Evolutionary conservation across 2,113 vertebrate genomes (phyloP), one percentile per base, ranked within the genome.

Genomic region (Phalacrocorax carbo): DNA sequence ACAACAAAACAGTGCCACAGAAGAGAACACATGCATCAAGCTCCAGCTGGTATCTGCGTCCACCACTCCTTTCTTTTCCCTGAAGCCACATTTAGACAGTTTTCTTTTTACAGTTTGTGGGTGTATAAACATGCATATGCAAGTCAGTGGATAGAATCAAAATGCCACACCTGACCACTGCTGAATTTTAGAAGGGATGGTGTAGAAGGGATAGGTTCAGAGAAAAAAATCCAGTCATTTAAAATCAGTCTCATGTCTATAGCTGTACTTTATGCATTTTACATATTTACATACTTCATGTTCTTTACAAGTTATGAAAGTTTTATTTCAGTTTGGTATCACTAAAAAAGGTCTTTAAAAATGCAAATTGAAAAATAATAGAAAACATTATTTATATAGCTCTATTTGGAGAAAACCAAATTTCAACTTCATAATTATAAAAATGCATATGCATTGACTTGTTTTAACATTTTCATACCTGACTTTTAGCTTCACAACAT

Each of bases 1-100:
- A 96, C 97, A 97, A 97, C 96, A 97, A 97, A 97, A 96, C 49
- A 21, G 83, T 96, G 88, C 95, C 96, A 97, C 96, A 96, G 93
- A 96, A 97, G 95, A 97, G 96, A 97, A 87, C 90, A 88, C 92
- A 95, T 40, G 82, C 68, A 93, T 95, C 90, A 97, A 90, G 82
- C 93, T 97, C 94, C 97, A 97, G 95, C 94, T 97, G 96, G 86
- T 96, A 97, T 72, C 95, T 93, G 94, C 1, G 29, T 90, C 97
- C 88, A 85, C 73, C 62, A 82, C 81, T 91, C 73, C 93, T 80
- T 85, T 90, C 46, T 82, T 84, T 88, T 93, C 93, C 94, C 96
- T 69, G 60, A 94, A 95, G 96, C 68, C 90, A 95, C 75, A 96
- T 96, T 96, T 83, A 91, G 54, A 88, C 66, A 68, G 92, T 95